Evolutionary conservation across 2,113 vertebrate species (phyloP), one percentile per base, ranked within the genome.

Genomic region (Brachyhypopomus gauderio): DNA sequence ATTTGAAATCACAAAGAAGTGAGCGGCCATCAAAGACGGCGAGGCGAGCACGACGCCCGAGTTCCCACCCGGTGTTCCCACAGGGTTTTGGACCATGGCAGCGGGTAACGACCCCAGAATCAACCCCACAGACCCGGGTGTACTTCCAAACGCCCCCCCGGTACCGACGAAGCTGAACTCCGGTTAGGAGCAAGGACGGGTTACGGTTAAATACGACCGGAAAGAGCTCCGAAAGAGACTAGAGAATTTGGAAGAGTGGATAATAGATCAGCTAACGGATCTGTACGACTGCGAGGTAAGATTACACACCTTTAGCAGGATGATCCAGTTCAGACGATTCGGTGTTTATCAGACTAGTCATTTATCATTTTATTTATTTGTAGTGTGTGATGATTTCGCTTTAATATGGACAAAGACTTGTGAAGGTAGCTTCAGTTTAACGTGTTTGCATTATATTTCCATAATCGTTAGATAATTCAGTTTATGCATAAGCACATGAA

Each of bases 201-300:
- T 97, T 48, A 97, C 96, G 63, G 96, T 97, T 71, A 97, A 97
- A 91, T 97, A 97, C 81, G 96, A 97, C 91, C 95, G 95, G 6
- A 97, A 96, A 88, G 96, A 97, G 90, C 93, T 97, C 81, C 91
- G 95, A 79, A 97, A 97, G 91, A 92, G 96, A 88, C 95, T 97
- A n/a, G n/a, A n/a, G 83, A 95, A 96, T 90, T 92, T 97, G 91
- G 96, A 97, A 87, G 96, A 97, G 89, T 97, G 96, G 96, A 97
- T 97, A 86, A 92, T 97, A 87, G 93, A 96, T 63, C 96, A 96
- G 93, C 94, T 97, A 81, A 96, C 96, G 74, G 93, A 93, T 82
- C 94, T 97, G 45, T 97, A 97, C 89, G 95, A 96, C 91, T 97
- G 96, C 80, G 95, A 97, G 96, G 95, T 97, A 90, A 87, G 89